Evolutionary conservation across 2,888 invertebrate genomes (phyloP), one percentile per base, ranked within the genome.

Genomic region (Acleris holmiana): DNA sequence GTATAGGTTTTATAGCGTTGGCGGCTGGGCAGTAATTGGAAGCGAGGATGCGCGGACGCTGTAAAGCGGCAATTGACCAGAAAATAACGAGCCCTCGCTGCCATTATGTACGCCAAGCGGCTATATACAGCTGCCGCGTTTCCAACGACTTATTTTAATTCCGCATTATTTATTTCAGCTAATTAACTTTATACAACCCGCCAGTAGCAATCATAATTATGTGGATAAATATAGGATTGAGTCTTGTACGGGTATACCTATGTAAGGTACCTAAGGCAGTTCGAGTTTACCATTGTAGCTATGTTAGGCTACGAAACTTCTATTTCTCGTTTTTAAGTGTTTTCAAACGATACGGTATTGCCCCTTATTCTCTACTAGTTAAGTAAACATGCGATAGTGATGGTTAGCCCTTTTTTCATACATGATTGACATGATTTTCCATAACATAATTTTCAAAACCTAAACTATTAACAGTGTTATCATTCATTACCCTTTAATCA

Each of bases 31-130:
- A 80, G 86, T 92, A 92, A 92, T 92, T 91, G 91, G 91, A 91
- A 85, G 89, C 84, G 85, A 88, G 88, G 91, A 91, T 92, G 92
- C 91, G 90, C 91, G 85, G 86, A 83, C 91, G 90, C 90, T 80
- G 84, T 90, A 91, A 89, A 91, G 85, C 86, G 84, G 90, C 91
- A 90, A 91, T 91, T 89, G 91, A 91, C 91, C 92, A 92, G 91
- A 92, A 91, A 91, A 91, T 92, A 91, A 92, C 91, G 88, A 92
- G 91, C 88, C 82, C 80, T 85, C 76, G 81, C 76, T 70, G 74
- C 73, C 72, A 77, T 79, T 78, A 78, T 81, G 77, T 80, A 76
- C 71, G 76, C 85, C 80, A 84, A 84, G 82, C 76, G 77, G 76
- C 76, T 85, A 84, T 85, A 77, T 86, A 84, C 88, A 88, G 86